Percentiles rank a stretch among this genome's conserved stretches.
phyloP scores from a whole-genome alignment of 1,140 invertebrate genomes.

The Bombus huntii region DNA sequence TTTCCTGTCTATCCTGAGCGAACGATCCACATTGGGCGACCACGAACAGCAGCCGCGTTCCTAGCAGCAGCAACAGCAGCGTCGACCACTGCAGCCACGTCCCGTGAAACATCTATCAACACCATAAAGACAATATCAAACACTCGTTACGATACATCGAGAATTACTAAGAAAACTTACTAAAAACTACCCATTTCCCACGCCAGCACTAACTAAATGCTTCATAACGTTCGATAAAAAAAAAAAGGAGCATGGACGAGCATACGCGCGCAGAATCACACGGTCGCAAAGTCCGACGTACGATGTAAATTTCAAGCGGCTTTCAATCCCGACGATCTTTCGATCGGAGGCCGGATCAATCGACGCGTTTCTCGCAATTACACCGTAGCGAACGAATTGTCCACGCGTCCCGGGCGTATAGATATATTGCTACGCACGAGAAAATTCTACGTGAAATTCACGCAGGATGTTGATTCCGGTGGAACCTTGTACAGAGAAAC shows the following conservation, averaged over 20 bases:
- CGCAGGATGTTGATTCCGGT: not conserved
- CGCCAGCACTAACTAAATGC: no score
- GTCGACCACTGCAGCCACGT: slow-evolving; percentile 63
- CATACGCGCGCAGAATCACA: not conserved
- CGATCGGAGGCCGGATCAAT: slow-evolving; percentile 24
- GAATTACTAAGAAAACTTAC: no score
- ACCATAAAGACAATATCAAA: not conserved
- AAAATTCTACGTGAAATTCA: not conserved
- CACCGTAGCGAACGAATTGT: not conserved
- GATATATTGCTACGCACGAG: no score
- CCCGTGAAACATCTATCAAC: slow-evolving; percentile 57
- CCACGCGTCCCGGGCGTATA: not conserved
- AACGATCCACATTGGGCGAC: slow-evolving; percentile 76
- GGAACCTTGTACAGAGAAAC: not conserved
- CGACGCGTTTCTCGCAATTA: slow-evolving; percentile 19
- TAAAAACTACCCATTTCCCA: no score
- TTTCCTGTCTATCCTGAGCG: slow-evolving; percentile 82
- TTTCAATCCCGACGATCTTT: slow-evolving; percentile 40
- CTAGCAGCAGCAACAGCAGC: slow-evolving; percentile 68
- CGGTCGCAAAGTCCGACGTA: no score
- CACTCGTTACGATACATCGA: no score
- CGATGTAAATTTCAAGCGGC: slow-evolving; percentile 42
- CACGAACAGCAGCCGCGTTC: slow-evolving; percentile 67
- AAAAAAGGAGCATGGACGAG: not conserved
- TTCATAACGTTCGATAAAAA: not conserved